Percentiles rank a stretch among this genome's conserved stretches.
These are phyloP conservation scores for Pterocles burchelli DNA, from an alignment of 2,113 vertebrate species.

Conservation along the genomic window DNA sequence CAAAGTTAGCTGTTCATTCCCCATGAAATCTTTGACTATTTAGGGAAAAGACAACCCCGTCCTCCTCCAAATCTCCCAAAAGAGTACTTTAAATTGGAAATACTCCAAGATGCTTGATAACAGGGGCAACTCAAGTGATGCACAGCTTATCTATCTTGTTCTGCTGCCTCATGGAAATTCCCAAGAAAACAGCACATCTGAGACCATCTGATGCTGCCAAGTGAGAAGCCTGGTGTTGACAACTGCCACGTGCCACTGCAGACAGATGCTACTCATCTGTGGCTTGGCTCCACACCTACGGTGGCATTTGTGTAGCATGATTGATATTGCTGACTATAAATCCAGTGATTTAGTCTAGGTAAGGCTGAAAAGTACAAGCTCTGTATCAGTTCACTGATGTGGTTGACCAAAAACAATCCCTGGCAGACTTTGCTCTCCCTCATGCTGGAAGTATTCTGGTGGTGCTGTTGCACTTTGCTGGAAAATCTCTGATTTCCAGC, in stretches of 20 bases:
- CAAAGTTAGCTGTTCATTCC: neutral
- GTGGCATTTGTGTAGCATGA: neutral
- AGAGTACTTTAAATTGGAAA: neutral
- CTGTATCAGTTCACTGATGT: neutral
- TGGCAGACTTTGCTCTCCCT: neutral
- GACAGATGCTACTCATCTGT: neutral
- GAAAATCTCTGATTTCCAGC: neutral
- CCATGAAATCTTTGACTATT: neutral
- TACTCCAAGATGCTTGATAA: neutral
- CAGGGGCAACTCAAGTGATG: neutral
- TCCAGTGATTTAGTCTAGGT: neutral
- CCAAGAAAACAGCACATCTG: neutral
- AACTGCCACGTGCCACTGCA: accelerated
- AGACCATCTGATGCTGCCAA: neutral
- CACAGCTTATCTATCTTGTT: neutral
- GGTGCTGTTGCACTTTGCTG: conserved; percentile 54
- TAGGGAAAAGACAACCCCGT: neutral
- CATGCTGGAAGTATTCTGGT: neutral
- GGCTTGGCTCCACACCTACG: neutral
- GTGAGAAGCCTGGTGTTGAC: neutral
- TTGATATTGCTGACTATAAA: neutral
- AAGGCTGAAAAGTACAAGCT: neutral
- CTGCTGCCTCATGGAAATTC: neutral
- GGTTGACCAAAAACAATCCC: neutral
- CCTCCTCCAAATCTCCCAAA: neutral